A percentile compares a stretch with the other conserved stretches of the same genome.
Conservation (phyloP, 2,888 invertebrate species). For the Lepeophtheirus nordmannii region DNA sequence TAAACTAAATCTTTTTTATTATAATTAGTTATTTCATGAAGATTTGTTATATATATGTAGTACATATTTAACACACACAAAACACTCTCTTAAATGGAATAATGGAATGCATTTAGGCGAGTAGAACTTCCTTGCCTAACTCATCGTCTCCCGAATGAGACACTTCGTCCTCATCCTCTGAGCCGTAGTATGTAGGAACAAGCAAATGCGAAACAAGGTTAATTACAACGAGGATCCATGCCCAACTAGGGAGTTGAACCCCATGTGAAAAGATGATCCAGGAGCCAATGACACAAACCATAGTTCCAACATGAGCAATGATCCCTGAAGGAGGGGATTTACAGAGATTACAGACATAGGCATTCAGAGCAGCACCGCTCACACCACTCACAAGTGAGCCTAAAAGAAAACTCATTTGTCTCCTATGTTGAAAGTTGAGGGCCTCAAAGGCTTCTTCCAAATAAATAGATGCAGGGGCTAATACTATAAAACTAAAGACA, state of each 20-base stretch:
- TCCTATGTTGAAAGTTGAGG: slow-evolving; percentile 30
- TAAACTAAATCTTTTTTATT: too few relatives aligned
- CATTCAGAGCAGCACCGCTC: slow-evolving; percentile 28
- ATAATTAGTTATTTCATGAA: too few relatives aligned
- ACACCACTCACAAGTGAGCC: slow-evolving; percentile 30
- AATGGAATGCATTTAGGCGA: not conserved
- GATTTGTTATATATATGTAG: too few relatives aligned
- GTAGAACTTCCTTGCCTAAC: not conserved
- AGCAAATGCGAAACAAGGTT: not conserved
- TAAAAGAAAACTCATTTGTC: slow-evolving; percentile 29
- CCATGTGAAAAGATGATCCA: not conserved
- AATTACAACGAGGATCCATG: not conserved
- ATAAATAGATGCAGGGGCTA: slow-evolving; percentile 31
- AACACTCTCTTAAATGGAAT: not conserved
- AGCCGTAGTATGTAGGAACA: not conserved
- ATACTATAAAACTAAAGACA: slow-evolving; percentile 30
- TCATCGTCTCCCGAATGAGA: not conserved
- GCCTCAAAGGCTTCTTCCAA: slow-evolving; percentile 31
- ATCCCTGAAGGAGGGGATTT: not conserved
- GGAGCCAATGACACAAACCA: not conserved
- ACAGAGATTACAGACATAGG: slow-evolving; percentile 17
- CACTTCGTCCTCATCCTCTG: not conserved
- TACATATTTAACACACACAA: too few relatives aligned
- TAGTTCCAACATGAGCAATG: not conserved
- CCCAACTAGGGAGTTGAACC: not conserved